Conservation (phyloP, 2,797 vertebrate genomes). For the Alectoris magna region DNA sequence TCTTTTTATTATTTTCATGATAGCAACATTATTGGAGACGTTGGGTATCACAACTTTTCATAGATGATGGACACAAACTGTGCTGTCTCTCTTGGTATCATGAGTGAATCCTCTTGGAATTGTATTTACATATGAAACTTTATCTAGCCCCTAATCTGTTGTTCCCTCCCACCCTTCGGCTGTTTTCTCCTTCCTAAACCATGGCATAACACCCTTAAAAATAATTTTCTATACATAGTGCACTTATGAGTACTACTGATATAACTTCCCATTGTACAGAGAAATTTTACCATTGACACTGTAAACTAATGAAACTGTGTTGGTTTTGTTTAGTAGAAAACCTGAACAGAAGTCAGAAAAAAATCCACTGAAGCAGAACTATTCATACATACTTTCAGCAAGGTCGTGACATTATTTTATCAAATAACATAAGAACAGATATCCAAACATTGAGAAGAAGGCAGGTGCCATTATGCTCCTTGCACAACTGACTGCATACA, state of each 20-base stretch:
- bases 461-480: not conserved
- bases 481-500: not conserved
- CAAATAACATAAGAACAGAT: not conserved
- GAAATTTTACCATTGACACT: not conserved
- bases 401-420: not conserved
- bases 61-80: accelerated
- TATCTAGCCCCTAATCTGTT: not conserved
- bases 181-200: not conserved
- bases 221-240: not conserved
- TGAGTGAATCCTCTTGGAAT: not conserved
- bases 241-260: not conserved
- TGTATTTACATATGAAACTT: not conserved
- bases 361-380: not conserved
- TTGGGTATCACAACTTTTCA: not conserved
- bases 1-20: not conserved
- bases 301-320: not conserved
- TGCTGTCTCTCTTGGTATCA: not conserved
- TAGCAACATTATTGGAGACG: accelerated
- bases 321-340: not conserved
- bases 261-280: not conserved
- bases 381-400: not conserved
- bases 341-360: not conserved
- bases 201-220: not conserved
- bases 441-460: not conserved
- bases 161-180: not conserved